These are phyloP conservation scores for Hecatera dysodea DNA, from an alignment of 2,888 invertebrate genomes.

Conservation along the genomic window DNA sequence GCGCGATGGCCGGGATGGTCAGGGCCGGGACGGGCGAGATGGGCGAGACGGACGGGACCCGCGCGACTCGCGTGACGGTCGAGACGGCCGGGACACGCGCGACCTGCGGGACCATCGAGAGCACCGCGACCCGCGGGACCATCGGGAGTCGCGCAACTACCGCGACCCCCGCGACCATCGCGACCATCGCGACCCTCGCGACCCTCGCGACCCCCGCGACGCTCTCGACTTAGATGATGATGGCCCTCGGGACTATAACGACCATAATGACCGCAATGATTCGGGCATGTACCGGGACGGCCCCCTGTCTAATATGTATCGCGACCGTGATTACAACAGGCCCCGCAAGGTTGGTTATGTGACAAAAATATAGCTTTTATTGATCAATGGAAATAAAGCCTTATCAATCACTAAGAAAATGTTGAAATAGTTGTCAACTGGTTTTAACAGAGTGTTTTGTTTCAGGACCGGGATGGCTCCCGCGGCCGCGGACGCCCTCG, in stretches of 20 bases:
- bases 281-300: slow-evolving; percentile 70
- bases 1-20: slow-evolving; percentile 71
- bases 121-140: slow-evolving; percentile 72
- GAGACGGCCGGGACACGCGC: slow-evolving; percentile 71
- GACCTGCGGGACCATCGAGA: slow-evolving; percentile 72
- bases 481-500: slow-evolving; percentile 88
- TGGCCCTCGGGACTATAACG: slow-evolving; percentile 75
- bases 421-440: slow-evolving; percentile 5
- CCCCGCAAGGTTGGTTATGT: slow-evolving; percentile 81
- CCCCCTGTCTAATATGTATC: slow-evolving; percentile 76
- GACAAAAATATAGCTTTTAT: slow-evolving; percentile 20
- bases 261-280: slow-evolving; percentile 73
- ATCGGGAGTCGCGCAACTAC: slow-evolving; percentile 72
- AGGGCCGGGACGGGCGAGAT: slow-evolving; percentile 73
- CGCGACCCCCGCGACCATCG: slow-evolving; percentile 72
- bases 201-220: slow-evolving; percentile 72
- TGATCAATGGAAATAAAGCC: background rate
- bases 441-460: slow-evolving; percentile 56
- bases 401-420: background rate
- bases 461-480: slow-evolving; percentile 87
- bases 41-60: slow-evolving; percentile 58
- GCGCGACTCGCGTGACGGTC: slow-evolving; percentile 71
- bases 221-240: slow-evolving; percentile 70
- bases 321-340: slow-evolving; percentile 85
- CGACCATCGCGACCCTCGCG: slow-evolving; percentile 72